Evolutionary conservation across 2,113 vertebrate species (phyloP).

Genomic region (Neotragus moschatus): DNA sequence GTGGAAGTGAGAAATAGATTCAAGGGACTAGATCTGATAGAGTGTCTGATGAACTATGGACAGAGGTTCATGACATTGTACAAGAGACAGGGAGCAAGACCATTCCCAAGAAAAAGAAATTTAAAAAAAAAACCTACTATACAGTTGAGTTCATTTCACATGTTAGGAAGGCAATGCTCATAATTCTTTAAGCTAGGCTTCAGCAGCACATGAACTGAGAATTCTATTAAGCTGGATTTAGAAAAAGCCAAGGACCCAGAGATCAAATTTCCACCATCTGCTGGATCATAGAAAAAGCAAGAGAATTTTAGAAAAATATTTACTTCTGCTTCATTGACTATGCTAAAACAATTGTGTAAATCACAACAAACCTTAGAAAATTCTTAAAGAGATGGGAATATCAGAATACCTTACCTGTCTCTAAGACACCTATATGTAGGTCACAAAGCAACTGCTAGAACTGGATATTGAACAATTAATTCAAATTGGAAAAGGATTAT

Average conservation of each 20-base stretch:
- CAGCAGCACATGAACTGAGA: neutral
- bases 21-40: neutral
- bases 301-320: neutral
- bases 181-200: neutral
- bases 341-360: neutral
- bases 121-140: too few relatives aligned
- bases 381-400: neutral
- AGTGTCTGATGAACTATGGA: neutral
- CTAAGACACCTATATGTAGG: neutral
- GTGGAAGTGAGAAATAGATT: neutral
- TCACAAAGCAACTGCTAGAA: neutral
- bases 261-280: neutral
- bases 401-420: neutral
- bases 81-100: neutral
- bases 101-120: neutral
- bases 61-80: neutral
- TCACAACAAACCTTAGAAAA: neutral
- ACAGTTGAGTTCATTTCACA: neutral
- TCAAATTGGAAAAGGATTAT: neutral
- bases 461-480: neutral
- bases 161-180: neutral
- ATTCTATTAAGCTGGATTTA: neutral
- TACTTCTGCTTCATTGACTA: neutral
- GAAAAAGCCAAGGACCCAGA: neutral
- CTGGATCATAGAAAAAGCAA: neutral